Conservation (phyloP, 2,888 invertebrate genomes). For the Pemphredon lugubris region DNA sequence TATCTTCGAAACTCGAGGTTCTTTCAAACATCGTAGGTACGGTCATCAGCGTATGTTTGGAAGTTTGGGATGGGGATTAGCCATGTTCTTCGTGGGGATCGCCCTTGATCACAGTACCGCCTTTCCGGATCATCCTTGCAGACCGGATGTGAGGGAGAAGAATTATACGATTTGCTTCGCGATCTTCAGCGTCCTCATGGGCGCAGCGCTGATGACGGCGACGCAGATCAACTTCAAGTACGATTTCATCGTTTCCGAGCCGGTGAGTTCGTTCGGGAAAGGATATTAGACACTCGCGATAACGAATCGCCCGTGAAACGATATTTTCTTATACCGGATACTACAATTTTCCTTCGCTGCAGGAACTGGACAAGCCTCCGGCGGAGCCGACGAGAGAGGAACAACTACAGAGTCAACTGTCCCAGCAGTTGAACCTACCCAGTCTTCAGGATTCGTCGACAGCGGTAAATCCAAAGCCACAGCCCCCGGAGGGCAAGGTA, state of each 20-base stretch:
- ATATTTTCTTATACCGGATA: too few species aligned
- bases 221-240: conserved; percentile 89
- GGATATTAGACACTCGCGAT: too few species aligned
- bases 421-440: conserved; percentile 91
- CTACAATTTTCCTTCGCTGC: background rate
- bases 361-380: conserved; percentile 78
- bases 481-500: conserved; percentile 82
- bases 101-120: conserved; percentile 98
- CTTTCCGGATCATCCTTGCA: conserved; percentile 96
- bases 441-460: conserved; percentile 87
- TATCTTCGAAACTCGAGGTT: background rate
- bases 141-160: conserved; percentile 94
- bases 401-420: conserved; percentile 91
- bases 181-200: conserved; percentile 98
- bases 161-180: conserved; percentile 99
- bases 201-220: conserved; percentile 95
- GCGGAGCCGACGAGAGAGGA: conserved; percentile 86
- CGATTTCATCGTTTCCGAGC: conserved; percentile 74
- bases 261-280: conserved; percentile 72
- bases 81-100: conserved; percentile 99
- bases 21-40: conserved; percentile 83
- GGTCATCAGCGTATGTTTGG: conserved; percentile 99
- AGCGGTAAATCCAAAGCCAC: conserved; percentile 72
- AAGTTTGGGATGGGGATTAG: conserved; percentile 98
- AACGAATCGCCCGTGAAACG: too few species aligned